Base-by-base conservation (phyloP, 1,140 invertebrate genomes). In the Parasteatoda tepidariorum region DNA sequence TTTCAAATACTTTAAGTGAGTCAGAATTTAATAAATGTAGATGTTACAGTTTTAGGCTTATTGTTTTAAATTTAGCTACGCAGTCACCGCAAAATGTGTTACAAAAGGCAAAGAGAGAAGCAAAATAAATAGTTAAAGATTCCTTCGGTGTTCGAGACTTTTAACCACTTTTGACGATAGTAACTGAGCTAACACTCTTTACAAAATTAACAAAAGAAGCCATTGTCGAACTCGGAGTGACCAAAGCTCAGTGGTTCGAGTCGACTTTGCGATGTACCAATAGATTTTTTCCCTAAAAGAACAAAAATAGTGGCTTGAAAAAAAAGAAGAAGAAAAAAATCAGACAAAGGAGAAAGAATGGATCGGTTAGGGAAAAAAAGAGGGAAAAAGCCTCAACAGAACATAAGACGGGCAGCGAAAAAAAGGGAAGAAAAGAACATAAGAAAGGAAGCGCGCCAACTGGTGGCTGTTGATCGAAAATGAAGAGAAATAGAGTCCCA, bases 381-480 rank as follows among this genome's bases (percentile, higher is more conserved):
- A 28, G 30, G 33, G n/a, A 48, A 48, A 64, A 34, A 62, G 34
- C 38, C 38, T 48, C 61, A 78, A 30, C 38, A 78, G 41, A 75
- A 78, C 55, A 62, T 62, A 62, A 31, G 54, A 61, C 13, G 54
- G 70, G 70, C 18, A 75, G 5, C 26, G 22, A 66, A 26, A 66
- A 48, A 55, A 33, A 3, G 15, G 22, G n/a, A 34, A 57, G 13
- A 79, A 48, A 76, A 62, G 15, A 34, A 26, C 0, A 41, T n/a
- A 59, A 22, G 24, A 61, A 66, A 64, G 61, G 55, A 61, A 61
- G 30, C 15, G 54, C 62, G 30, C 76, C 76, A 79, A 79, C 76
- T 79, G 76, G 76, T 79, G 28, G 54, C 76, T 79, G 76, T 79
- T 79, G 76, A 79, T 79, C 62, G 76, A 68, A 78, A 79, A 79